Conservation (phyloP, 2,797 vertebrate species). For the Oryzias dopingdopingensis region DNA sequence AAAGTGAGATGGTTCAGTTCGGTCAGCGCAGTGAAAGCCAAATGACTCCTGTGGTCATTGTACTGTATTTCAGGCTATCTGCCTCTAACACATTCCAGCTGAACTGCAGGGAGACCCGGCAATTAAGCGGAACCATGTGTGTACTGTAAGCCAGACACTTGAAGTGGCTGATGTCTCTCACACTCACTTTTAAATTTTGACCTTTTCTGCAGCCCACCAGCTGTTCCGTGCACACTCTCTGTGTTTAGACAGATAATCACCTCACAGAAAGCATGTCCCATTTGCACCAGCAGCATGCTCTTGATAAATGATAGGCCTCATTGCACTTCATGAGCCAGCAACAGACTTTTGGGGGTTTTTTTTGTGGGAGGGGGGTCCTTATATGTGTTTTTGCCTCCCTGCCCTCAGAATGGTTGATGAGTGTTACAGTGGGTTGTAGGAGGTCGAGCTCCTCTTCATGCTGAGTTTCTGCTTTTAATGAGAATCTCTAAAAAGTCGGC, state of each 20-base stretch:
- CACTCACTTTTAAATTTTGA: constrained; percentile 42
- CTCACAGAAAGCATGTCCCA: constrained; percentile 25
- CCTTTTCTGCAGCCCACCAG: constrained; percentile 55
- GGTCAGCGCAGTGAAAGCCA: constrained; percentile 20
- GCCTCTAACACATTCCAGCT: constrained; percentile 36
- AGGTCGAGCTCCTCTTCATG: constrained; percentile 24
- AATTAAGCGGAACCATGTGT: constrained; percentile 31
- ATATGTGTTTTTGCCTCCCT: constrained; percentile 35
- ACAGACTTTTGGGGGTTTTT: background rate
- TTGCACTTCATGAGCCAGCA: constrained; percentile 49
- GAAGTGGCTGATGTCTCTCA: constrained; percentile 40
- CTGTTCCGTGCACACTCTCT: constrained; percentile 30
- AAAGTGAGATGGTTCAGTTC: constrained; percentile 22
- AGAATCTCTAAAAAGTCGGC: constrained; percentile 58
- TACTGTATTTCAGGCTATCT: constrained; percentile 46
- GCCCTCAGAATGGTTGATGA: constrained; percentile 23
- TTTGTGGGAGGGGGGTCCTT: background rate
- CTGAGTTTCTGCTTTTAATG: constrained; percentile 61
- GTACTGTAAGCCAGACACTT: constrained; percentile 34
- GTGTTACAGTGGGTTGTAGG: constrained; percentile 21
- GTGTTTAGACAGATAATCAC: constrained; percentile 53
- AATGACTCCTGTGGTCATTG: constrained; percentile 20
- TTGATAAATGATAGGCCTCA: constrained; percentile 46
- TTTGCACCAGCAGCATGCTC: constrained; percentile 7
- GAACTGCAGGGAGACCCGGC: constrained; percentile 31